phyloP scores from a whole-genome alignment of 2,113 vertebrate genomes.

The Eulacestoma nigropectus region DNA sequence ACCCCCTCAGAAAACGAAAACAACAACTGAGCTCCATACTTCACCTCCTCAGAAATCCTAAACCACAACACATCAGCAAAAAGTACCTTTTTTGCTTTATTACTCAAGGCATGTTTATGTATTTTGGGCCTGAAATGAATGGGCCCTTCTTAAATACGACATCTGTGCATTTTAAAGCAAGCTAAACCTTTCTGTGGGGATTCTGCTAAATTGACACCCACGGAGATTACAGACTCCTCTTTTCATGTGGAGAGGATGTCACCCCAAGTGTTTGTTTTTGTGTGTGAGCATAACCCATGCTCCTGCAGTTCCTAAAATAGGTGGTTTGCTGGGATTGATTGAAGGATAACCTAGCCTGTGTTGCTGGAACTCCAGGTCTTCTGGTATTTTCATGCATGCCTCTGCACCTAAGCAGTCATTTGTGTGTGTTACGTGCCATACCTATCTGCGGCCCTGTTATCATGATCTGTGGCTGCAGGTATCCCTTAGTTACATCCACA shows the following conservation, averaged over 20 bases:
- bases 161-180: conserved; percentile 25
- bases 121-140: conserved; percentile 32
- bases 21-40: conserved; percentile 31
- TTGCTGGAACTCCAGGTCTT: neutral
- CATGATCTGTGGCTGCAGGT: neutral
- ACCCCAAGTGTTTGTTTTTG: conserved; percentile 21
- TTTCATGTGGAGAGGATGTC: conserved; percentile 60
- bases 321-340: neutral
- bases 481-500: neutral
- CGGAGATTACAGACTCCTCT: neutral
- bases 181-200: neutral
- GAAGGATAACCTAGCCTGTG: neutral
- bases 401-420: neutral
- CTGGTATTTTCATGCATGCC: neutral
- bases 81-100: conserved; percentile 48
- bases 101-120: conserved; percentile 44
- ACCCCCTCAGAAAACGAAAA: conserved; percentile 34
- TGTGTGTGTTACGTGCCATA: accelerated
- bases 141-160: neutral
- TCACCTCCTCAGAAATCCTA: conserved; percentile 44
- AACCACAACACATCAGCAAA: conserved; percentile 58
- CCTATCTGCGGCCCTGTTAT: neutral
- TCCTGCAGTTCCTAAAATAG: conserved; percentile 21
- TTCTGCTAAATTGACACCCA: conserved; percentile 49
- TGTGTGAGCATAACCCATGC: neutral